Percentiles rank a stretch among this genome's conserved stretches.
These are phyloP conservation scores for Drosophila lutescens DNA, from an alignment of 2,888 invertebrate species.

Conservation along the genomic window DNA sequence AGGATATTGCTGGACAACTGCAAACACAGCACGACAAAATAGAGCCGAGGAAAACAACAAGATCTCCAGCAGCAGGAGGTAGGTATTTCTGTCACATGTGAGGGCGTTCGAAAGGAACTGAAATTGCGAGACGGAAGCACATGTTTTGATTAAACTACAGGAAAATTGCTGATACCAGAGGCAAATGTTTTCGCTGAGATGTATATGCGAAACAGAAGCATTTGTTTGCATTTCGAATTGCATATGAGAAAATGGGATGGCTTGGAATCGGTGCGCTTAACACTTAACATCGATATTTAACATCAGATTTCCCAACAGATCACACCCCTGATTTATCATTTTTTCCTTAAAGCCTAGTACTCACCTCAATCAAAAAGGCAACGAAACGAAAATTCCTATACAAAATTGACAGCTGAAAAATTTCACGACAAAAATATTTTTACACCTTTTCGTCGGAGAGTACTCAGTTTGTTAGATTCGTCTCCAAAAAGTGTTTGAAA, in stretches of 20 bases:
- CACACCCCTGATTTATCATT: no score
- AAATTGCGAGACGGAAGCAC: conserved; percentile 24
- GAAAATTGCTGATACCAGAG: conserved; percentile 20
- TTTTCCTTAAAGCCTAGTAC: no score
- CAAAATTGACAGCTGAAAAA: no score
- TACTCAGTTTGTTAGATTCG: no score
- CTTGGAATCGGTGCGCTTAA: neutral
- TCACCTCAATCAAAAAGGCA: no score
- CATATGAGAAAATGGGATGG: neutral
- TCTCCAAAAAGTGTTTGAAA: no score
- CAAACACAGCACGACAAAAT: neutral
- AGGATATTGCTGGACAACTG: conserved; percentile 28
- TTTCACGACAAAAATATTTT: no score
- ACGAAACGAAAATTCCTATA: no score
- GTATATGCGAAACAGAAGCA: neutral
- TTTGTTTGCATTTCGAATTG: neutral
- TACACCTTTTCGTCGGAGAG: no score
- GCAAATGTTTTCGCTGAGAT: neutral
- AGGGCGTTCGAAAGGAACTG: conserved; percentile 7
- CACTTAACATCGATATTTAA: neutral
- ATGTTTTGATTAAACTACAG: conserved; percentile 20
- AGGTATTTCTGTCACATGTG: conserved; percentile 5
- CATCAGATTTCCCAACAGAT: no score
- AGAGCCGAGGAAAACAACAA: neutral
- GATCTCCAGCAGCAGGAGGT: conserved; percentile 1